A percentile compares a stretch with the other conserved stretches of the same genome.
Conservation (phyloP, 37 sponge, comb jelly and placozoan genomes). For the Hormiphora californensis region DNA sequence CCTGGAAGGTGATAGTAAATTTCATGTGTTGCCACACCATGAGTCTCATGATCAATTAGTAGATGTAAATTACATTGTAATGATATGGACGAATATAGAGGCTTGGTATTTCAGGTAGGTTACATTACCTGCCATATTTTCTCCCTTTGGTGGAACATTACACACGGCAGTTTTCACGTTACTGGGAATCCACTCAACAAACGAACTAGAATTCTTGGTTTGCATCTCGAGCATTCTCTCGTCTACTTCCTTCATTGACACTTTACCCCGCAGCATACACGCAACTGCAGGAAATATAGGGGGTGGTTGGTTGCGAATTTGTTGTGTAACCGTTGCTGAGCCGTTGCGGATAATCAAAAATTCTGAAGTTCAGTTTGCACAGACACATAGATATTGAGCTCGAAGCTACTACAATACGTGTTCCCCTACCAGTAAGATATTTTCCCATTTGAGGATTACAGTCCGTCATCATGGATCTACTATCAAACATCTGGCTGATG, state of each 20-base stretch:
- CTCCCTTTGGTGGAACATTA: not conserved
- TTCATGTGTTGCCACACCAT: not conserved
- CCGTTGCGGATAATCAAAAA: too few species aligned
- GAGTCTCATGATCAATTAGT: too few species aligned
- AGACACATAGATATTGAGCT: too few species aligned
- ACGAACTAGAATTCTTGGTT: not conserved
- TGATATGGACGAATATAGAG: too few species aligned
- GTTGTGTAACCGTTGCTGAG: too few species aligned
- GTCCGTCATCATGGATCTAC: not conserved
- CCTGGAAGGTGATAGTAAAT: too few species aligned
- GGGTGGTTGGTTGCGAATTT: too few species aligned
- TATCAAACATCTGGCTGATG: not conserved
- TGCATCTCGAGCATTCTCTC: not conserved
- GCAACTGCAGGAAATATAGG: too few species aligned
- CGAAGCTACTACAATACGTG: too few species aligned
- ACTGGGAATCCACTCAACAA: not conserved
- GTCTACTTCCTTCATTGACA: conserved; percentile 1
- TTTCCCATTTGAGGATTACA: not conserved
- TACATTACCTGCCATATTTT: not conserved
- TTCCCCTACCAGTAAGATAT: not conserved
- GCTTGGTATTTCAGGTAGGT: not conserved
- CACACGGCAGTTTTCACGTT: not conserved
- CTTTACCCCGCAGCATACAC: not conserved
- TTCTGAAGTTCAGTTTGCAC: too few species aligned
- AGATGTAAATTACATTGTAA: too few species aligned